phyloP scores from a whole-genome alignment of 2,113 vertebrate genomes.

The Hippocampus barbouri region DNA sequence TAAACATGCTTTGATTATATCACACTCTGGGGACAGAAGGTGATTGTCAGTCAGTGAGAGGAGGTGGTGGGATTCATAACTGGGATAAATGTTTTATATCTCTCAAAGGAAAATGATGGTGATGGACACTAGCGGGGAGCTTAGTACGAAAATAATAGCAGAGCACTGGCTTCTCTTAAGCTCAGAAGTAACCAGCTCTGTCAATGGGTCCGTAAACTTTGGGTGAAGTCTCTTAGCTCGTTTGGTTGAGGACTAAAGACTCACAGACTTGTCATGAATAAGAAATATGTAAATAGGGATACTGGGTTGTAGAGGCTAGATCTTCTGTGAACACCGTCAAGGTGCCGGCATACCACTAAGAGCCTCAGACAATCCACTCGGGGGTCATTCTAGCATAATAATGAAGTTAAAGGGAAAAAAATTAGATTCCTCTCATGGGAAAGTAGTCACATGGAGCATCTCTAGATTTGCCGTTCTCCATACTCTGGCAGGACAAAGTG shows the following conservation, averaged over 20 bases:
- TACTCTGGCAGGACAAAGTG: background rate
- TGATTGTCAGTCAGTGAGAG: slow-evolving; percentile 3
- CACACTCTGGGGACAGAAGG: background rate
- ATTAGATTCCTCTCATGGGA: background rate
- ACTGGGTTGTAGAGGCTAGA: background rate
- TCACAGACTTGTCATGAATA: background rate
- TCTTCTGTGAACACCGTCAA: background rate
- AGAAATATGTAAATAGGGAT: background rate
- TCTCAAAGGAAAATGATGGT: background rate
- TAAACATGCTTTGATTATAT: background rate
- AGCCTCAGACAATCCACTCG: background rate
- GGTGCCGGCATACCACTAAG: background rate
- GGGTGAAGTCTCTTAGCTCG: background rate
- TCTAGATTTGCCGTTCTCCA: background rate
- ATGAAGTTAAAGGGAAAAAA: background rate
- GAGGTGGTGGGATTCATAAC: background rate
- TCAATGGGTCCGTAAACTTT: background rate
- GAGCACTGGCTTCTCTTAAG: background rate
- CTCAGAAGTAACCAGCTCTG: background rate
- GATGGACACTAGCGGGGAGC: background rate
- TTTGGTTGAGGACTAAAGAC: background rate
- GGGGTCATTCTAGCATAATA: background rate
- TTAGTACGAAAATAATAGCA: background rate
- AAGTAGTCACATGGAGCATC: background rate
- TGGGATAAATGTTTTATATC: background rate